phyloP scores from a whole-genome alignment of 2,113 vertebrate genomes.

The Athene cunicularia region DNA sequence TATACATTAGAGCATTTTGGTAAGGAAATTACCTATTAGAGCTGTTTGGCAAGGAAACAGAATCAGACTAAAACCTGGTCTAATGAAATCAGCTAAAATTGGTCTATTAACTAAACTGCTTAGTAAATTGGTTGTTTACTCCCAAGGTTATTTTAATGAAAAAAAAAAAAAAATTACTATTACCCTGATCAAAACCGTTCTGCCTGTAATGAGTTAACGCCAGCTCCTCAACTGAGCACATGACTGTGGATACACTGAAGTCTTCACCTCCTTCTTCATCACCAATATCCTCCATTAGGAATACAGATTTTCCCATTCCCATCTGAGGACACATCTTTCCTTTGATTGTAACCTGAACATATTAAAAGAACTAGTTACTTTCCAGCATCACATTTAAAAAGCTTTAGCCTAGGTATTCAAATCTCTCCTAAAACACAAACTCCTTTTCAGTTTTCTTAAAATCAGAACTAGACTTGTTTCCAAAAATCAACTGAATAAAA shows the following conservation, averaged over 20 bases:
- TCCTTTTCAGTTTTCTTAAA: neutral
- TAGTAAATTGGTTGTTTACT: neutral
- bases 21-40: neutral
- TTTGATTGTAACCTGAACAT: slow-evolving; percentile 87
- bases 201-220: slow-evolving; percentile 85
- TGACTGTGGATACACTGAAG: slow-evolving; percentile 66
- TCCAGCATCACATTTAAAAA: neutral
- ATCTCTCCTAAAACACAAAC: neutral
- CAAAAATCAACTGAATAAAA: neutral
- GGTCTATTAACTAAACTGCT: neutral
- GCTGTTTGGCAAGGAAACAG: neutral
- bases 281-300: slow-evolving; percentile 78
- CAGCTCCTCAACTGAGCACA: slow-evolving; percentile 95
- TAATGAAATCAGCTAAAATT: neutral
- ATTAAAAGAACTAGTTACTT: neutral
- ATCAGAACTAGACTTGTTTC: neutral
- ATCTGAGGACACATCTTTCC: slow-evolving; percentile 91
- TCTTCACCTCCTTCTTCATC: neutral
- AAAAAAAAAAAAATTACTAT: neutral
- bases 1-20: neutral
- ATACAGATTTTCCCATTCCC: slow-evolving; percentile 88
- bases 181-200: slow-evolving; percentile 92
- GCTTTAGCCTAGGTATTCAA: neutral
- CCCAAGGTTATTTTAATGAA: neutral
- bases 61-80: neutral